Evolutionary conservation across 1,140 invertebrate species (phyloP).

Genomic region (Hydropsyche tenuis): DNA sequence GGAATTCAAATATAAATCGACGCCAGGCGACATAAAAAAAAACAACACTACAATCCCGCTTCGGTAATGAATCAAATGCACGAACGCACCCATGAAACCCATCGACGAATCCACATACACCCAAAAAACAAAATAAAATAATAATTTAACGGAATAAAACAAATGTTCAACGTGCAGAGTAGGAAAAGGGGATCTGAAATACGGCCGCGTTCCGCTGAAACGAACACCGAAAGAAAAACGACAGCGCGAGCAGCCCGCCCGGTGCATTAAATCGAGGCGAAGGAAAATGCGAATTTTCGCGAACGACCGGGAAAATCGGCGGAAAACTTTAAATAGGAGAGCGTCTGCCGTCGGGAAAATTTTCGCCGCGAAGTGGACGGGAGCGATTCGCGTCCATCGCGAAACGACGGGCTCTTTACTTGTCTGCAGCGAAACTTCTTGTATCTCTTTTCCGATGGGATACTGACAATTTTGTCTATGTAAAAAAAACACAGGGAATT

Average conservation of each 20-base stretch:
- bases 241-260: not conserved
- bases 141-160: too few species aligned
- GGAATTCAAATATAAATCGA: too few species aligned
- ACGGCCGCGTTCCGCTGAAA: conserved; percentile 3
- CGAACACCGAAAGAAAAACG: not conserved
- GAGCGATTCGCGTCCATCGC: not conserved
- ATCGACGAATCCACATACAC: too few species aligned
- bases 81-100: too few species aligned
- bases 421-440: not conserved
- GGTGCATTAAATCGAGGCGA: not conserved
- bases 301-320: not conserved
- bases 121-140: too few species aligned
- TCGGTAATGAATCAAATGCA: too few species aligned
- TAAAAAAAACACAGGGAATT: too few species aligned
- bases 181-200: not conserved
- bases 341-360: not conserved
- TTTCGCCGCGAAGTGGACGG: not conserved
- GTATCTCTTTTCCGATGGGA: too few species aligned
- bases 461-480: too few species aligned
- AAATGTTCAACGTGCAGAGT: not conserved
- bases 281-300: conserved; percentile 10
- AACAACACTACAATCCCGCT: too few species aligned
- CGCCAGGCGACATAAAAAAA: too few species aligned
- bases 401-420: not conserved
- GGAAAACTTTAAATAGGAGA: conserved; percentile 8